Conservation (phyloP, 2,888 invertebrate genomes). For the Drosophila anomelani region DNA sequence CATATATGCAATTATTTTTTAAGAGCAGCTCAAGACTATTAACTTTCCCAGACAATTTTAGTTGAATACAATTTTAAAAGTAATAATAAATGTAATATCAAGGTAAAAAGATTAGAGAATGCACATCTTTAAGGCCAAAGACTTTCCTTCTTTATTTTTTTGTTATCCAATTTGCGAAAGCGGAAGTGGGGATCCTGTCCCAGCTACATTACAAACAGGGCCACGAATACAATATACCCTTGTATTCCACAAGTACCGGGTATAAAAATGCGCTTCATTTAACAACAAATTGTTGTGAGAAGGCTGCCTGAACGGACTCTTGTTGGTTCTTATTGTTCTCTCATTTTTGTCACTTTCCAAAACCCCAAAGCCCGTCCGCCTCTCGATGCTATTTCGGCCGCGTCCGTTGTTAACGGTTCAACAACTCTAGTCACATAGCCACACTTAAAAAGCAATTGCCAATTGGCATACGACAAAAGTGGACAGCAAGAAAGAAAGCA, state of each 20-base stretch:
- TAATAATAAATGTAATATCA: too few relatives aligned
- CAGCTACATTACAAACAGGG: background rate
- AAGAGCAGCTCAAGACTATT: background rate
- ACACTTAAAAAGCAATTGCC: constrained; percentile 77
- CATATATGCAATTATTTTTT: background rate
- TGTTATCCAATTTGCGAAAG: background rate
- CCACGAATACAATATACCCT: constrained; percentile 9
- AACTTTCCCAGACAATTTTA: background rate
- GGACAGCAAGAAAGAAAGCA: background rate
- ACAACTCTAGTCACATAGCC: constrained; percentile 67
- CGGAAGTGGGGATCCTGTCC: background rate
- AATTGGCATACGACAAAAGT: constrained; percentile 58
- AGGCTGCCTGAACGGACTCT: constrained; percentile 35
- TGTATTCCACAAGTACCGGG: constrained; percentile 11
- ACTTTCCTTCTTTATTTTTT: background rate
- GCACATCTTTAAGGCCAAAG: too few relatives aligned
- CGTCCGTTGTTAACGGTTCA: constrained; percentile 64
- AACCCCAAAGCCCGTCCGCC: too few relatives aligned
- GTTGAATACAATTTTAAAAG: background rate
- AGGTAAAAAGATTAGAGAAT: too few relatives aligned
- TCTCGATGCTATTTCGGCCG: constrained; percentile 21
- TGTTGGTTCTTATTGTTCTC: constrained; percentile 22
- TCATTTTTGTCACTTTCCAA: constrained; percentile 16
- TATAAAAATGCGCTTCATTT: constrained; percentile 72
- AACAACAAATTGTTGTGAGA: constrained; percentile 77